Conservation (phyloP, 2,888 invertebrate genomes). For the Cerastoderma edule region DNA sequence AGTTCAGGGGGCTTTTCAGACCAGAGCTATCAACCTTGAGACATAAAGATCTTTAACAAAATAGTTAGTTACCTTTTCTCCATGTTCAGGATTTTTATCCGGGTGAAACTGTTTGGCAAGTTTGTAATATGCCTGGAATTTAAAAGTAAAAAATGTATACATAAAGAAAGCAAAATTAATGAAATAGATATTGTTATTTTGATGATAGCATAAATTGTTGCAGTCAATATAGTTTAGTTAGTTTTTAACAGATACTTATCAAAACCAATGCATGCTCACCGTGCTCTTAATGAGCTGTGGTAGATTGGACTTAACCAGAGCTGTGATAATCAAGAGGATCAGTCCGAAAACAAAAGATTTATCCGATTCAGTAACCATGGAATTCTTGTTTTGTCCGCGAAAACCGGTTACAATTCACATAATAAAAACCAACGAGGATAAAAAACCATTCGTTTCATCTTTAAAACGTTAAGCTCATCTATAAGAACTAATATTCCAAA, state of each 20-base stretch:
- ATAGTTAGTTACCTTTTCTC: slow-evolving; percentile 31
- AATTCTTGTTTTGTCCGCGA: neutral
- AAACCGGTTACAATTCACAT: neutral
- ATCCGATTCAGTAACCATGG: slow-evolving; percentile 12
- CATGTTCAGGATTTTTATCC: slow-evolving; percentile 91
- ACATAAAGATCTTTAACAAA: too few relatives aligned
- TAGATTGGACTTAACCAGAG: too few relatives aligned
- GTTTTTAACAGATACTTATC: too few relatives aligned
- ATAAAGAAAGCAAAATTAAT: neutral
- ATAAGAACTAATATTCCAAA: too few relatives aligned
- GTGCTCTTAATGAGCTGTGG: too few relatives aligned
- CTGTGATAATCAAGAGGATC: too few relatives aligned
- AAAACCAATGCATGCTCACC: too few relatives aligned
- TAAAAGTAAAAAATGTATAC: slow-evolving; percentile 48
- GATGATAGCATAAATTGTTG: neutral
- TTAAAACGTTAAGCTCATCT: too few relatives aligned
- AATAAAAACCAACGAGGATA: neutral
- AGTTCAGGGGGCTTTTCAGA: too few relatives aligned
- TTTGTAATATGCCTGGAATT: slow-evolving; percentile 93
- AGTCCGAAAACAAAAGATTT: too few relatives aligned
- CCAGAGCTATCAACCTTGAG: too few relatives aligned
- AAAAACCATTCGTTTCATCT: too few relatives aligned
- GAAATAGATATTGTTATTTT: neutral
- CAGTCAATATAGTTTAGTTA: neutral
- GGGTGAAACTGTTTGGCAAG: slow-evolving; percentile 96